These are phyloP conservation scores for Rhopilema esculentum DNA, from an alignment of 30 jellyfish, hydroid and myxozoan species.

Conservation along the genomic window DNA sequence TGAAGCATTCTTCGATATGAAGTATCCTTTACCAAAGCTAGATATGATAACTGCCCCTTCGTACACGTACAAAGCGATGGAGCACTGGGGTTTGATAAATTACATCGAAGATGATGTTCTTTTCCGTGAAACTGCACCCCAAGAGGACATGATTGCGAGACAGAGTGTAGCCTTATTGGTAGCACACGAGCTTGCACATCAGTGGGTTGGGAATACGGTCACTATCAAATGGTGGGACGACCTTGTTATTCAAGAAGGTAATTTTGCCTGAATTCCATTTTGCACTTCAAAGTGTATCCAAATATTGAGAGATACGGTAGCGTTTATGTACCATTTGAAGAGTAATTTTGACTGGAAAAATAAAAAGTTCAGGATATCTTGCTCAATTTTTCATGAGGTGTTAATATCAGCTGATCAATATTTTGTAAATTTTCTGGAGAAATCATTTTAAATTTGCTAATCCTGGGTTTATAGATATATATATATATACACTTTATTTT, in stretches of 20 bases:
- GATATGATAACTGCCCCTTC: slow-evolving; percentile 85
- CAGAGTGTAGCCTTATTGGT: slow-evolving; percentile 50
- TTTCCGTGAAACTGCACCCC: background rate
- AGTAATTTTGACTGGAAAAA: too few species aligned
- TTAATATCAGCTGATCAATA: too few species aligned
- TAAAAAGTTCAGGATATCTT: too few species aligned
- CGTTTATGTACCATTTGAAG: too few species aligned
- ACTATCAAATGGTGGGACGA: slow-evolving; percentile 95
- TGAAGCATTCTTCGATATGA: slow-evolving; percentile 60
- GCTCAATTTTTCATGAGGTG: too few species aligned
- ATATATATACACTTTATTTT: too few species aligned
- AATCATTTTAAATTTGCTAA: too few species aligned
- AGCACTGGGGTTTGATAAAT: slow-evolving; percentile 92
- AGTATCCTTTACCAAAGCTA: slow-evolving; percentile 76
- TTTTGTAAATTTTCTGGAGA: too few species aligned
- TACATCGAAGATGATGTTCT: slow-evolving; percentile 53
- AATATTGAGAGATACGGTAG: too few species aligned
- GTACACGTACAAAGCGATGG: slow-evolving; percentile 90
- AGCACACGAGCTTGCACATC: slow-evolving; percentile 94
- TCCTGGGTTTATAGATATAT: too few species aligned
- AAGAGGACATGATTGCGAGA: slow-evolving; percentile 13
- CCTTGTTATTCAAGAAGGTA: slow-evolving; percentile 93
- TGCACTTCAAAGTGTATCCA: too few species aligned
- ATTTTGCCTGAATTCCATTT: too few species aligned
- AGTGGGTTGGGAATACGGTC: slow-evolving; percentile 97